Evolutionary conservation across 2,113 vertebrate genomes (phyloP).

Genomic region (Penelope pileata): DNA sequence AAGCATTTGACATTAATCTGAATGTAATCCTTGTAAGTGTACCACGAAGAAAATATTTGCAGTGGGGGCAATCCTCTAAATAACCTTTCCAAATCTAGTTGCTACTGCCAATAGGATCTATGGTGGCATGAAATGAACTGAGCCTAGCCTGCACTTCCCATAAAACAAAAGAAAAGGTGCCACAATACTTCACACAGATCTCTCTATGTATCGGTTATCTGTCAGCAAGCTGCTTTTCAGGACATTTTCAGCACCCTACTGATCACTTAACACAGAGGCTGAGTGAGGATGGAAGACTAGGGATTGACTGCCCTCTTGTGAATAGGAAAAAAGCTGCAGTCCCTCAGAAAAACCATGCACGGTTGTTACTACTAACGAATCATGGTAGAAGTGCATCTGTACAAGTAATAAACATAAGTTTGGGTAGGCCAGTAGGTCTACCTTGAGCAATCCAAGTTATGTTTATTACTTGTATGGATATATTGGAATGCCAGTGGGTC

Average conservation of each 20-base stretch:
- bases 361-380: background rate
- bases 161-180: background rate
- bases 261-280: background rate
- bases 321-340: background rate
- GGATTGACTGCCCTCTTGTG: constrained; percentile 67
- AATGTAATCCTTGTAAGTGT: background rate
- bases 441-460: background rate
- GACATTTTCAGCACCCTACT: background rate
- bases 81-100: background rate
- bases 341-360: background rate
- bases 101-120: background rate
- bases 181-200: background rate
- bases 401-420: background rate
- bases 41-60: background rate
- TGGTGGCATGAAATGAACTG: background rate
- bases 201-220: background rate
- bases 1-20: background rate
- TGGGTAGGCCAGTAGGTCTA: background rate
- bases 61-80: background rate
- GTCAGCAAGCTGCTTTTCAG: background rate
- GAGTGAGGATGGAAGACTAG: background rate
- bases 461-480: too few species aligned
- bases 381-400: background rate
- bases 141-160: background rate
- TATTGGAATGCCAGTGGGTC: too few species aligned